Conservation (phyloP, 2,888 invertebrate genomes). For the Silvanus unidentatus region DNA sequence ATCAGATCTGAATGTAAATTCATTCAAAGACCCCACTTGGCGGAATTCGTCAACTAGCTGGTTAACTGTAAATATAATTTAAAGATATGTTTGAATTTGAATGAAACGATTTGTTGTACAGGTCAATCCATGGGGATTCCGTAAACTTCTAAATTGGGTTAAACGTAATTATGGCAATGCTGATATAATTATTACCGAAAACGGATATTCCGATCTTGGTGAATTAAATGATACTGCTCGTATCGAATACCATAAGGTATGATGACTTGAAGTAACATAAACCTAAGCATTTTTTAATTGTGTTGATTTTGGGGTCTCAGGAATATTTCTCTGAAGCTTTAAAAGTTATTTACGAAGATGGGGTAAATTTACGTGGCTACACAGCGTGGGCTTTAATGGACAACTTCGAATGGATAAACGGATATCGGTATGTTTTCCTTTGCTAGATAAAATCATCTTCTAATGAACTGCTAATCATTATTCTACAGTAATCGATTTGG, state of each 20-base stretch:
- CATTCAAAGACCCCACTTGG: slow-evolving; percentile 13
- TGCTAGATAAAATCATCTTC: no score
- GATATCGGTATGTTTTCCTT: slow-evolving; percentile 32
- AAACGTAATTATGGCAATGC: slow-evolving; percentile 45
- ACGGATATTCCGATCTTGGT: slow-evolving; percentile 49
- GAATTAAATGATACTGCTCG: slow-evolving; percentile 49
- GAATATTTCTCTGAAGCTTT: slow-evolving; percentile 47
- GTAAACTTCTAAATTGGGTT: slow-evolving; percentile 51
- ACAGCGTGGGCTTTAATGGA: slow-evolving; percentile 36
- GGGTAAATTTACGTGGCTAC: slow-evolving; percentile 43
- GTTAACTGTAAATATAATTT: slow-evolving; percentile 5
- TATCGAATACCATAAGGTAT: slow-evolving; percentile 40
- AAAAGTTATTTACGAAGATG: slow-evolving; percentile 39
- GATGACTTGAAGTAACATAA: slow-evolving; percentile 1
- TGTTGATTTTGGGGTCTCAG: slow-evolving; percentile 22
- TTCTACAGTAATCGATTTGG: slow-evolving; percentile 60
- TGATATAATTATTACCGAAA: slow-evolving; percentile 54
- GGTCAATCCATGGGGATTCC: slow-evolving; percentile 55
- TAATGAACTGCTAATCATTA: background rate
- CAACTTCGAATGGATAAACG: slow-evolving; percentile 47
- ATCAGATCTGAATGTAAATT: slow-evolving; percentile 13
- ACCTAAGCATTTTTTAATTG: background rate
- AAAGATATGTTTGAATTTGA: background rate
- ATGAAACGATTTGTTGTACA: slow-evolving; percentile 7
- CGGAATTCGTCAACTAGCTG: slow-evolving; percentile 2